phyloP scores from a whole-genome alignment of 2,888 invertebrate species.

The Falcaria lacertinaria region DNA sequence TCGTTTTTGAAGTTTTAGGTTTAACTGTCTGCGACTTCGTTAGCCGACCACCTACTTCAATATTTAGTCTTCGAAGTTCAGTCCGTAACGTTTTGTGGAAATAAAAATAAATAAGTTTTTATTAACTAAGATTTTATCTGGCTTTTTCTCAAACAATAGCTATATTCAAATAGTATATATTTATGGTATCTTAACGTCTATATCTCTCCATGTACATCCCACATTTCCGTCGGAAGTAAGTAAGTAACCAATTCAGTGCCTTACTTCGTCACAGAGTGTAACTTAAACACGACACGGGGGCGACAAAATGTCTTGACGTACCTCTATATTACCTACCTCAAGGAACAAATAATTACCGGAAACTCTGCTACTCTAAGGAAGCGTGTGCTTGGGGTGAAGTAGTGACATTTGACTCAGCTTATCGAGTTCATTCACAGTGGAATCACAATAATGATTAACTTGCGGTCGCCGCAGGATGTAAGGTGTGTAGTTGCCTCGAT shows the following conservation, averaged over 20 bases:
- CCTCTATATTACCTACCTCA: conserved; percentile 48
- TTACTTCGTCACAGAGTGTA: conserved; percentile 66
- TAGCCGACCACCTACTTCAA: no score
- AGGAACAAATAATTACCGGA: conserved; percentile 76
- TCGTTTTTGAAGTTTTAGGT: no score
- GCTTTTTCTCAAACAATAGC: not conserved
- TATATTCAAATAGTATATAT: conserved; percentile 11
- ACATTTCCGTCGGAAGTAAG: conserved; percentile 72
- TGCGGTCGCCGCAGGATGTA: conserved; percentile 65
- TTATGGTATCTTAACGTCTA: conserved; percentile 30
- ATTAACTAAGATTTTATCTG: no score
- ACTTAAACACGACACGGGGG: conserved; percentile 56
- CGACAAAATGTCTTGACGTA: conserved; percentile 52
- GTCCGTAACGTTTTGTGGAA: no score
- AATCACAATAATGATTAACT: conserved; percentile 65
- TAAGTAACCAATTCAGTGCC: conserved; percentile 51
- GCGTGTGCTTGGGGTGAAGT: conserved; percentile 59
- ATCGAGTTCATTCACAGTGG: conserved; percentile 61
- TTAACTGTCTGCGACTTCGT: no score
- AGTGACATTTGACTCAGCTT: conserved; percentile 75
- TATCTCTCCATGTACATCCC: conserved; percentile 43
- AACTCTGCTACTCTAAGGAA: conserved; percentile 59
- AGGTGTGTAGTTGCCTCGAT: conserved; percentile 26
- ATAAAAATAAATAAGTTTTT: no score
- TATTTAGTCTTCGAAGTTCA: no score